Evolutionary conservation across 2,888 invertebrate species (phyloP).

Genomic region (Chloromyia formosa): DNA sequence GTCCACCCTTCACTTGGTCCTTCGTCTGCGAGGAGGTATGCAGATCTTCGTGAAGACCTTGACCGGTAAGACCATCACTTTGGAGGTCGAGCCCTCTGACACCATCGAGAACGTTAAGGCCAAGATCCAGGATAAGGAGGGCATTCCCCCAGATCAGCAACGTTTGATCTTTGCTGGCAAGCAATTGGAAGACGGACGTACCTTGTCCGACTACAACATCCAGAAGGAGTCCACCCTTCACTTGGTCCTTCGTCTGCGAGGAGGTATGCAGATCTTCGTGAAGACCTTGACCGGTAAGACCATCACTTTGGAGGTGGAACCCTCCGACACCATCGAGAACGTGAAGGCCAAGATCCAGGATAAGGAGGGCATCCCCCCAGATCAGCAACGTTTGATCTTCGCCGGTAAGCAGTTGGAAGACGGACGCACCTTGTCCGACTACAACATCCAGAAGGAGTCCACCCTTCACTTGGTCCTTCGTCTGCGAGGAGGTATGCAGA

Average conservation of each 20-base stretch:
- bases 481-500: slow-evolving; percentile 55
- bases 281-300: slow-evolving; percentile 58
- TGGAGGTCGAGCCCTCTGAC: slow-evolving; percentile 45
- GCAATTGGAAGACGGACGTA: slow-evolving; percentile 91
- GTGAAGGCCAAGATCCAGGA: slow-evolving; percentile 57
- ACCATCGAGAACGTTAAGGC: slow-evolving; percentile 45
- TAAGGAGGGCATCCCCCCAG: slow-evolving; percentile 58
- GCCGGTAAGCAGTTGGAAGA: slow-evolving; percentile 58
- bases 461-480: slow-evolving; percentile 56
- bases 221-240: slow-evolving; percentile 93
- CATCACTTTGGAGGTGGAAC: slow-evolving; percentile 57
- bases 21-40: slow-evolving; percentile 81
- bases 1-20: slow-evolving; percentile 86
- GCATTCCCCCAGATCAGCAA: slow-evolving; percentile 46
- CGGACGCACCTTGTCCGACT: slow-evolving; percentile 56
- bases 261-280: slow-evolving; percentile 69
- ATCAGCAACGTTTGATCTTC: slow-evolving; percentile 57
- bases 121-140: slow-evolving; percentile 45
- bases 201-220: slow-evolving; percentile 90
- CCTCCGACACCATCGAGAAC: slow-evolving; percentile 57
- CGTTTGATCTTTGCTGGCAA: slow-evolving; percentile 63
- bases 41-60: slow-evolving; percentile 45
- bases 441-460: slow-evolving; percentile 57
- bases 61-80: slow-evolving; percentile 44
- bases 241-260: slow-evolving; percentile 83